Evolutionary conservation across 2,113 vertebrate species (phyloP).

Genomic region (Myxocyprinus asiaticus): DNA sequence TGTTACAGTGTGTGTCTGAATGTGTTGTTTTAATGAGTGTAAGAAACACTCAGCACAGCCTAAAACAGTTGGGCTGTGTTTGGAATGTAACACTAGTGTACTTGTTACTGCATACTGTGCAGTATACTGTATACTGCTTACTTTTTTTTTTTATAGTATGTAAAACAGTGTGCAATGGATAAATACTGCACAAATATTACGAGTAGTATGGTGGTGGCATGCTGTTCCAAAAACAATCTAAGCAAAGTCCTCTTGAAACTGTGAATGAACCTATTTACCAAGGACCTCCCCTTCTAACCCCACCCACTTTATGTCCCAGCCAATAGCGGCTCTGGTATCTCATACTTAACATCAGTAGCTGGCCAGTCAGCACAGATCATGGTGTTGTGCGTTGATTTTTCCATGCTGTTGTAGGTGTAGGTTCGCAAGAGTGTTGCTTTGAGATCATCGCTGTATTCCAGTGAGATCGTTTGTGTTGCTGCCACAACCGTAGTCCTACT

Average conservation of each 20-base stretch:
- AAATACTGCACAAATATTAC: no score
- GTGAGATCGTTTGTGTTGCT: conserved; percentile 16
- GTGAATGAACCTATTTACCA: neutral
- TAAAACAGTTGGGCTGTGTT: neutral
- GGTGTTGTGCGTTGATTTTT: conserved; percentile 9
- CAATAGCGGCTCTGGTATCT: conserved; percentile 37
- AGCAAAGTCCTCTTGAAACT: neutral
- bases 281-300: conserved; percentile 6
- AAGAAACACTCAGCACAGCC: neutral
- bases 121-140: neutral
- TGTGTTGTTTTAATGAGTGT: no score
- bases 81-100: neutral
- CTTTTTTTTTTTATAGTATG: no score
- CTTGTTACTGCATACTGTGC: neutral
- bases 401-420: conserved; percentile 34
- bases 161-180: no score
- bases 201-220: neutral
- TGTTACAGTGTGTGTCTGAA: no score
- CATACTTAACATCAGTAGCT: neutral
- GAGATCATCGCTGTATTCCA: conserved; percentile 40
- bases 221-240: neutral
- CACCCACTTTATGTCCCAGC: conserved; percentile 2
- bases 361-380: neutral
- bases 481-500: conserved; percentile 38
- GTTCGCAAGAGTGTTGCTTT: conserved; percentile 40